These are phyloP conservation scores for Hylia prasina DNA, from an alignment of 2,113 vertebrate species.

Conservation along the genomic window DNA sequence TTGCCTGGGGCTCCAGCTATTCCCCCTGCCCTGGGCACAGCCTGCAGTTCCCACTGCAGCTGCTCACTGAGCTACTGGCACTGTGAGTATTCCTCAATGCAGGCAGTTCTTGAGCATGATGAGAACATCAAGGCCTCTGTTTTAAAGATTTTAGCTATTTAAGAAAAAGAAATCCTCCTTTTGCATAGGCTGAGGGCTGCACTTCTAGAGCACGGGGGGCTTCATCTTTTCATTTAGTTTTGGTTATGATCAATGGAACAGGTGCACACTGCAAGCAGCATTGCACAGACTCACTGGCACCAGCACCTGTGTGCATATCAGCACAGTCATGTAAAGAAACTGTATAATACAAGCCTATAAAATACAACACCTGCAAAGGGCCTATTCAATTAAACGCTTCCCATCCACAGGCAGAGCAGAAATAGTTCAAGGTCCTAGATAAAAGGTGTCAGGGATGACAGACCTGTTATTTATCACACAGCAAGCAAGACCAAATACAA, in stretches of 20 bases:
- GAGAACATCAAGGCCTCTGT: background rate
- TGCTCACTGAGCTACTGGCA: background rate
- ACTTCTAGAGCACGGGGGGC: background rate
- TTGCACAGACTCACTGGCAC: background rate
- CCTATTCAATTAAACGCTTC: background rate
- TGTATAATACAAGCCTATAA: background rate
- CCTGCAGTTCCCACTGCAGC: background rate
- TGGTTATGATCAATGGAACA: background rate
- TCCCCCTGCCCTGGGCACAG: background rate
- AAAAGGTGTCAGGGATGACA: background rate
- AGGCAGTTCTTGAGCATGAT: background rate
- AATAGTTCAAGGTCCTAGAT: background rate
- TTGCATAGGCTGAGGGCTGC: background rate
- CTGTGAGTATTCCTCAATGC: accelerated
- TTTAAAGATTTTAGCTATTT: background rate
- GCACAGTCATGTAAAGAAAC: background rate
- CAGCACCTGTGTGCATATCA: background rate
- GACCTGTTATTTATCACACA: background rate
- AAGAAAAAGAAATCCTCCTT: background rate
- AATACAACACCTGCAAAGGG: background rate
- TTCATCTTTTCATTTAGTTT: background rate
- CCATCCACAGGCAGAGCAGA: background rate
- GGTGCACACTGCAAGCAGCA: background rate
- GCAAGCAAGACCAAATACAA: background rate
- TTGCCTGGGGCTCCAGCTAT: background rate